These are phyloP conservation scores for Aphidoletes aphidimyza DNA, from an alignment of 2,888 invertebrate species.

Conservation along the genomic window DNA sequence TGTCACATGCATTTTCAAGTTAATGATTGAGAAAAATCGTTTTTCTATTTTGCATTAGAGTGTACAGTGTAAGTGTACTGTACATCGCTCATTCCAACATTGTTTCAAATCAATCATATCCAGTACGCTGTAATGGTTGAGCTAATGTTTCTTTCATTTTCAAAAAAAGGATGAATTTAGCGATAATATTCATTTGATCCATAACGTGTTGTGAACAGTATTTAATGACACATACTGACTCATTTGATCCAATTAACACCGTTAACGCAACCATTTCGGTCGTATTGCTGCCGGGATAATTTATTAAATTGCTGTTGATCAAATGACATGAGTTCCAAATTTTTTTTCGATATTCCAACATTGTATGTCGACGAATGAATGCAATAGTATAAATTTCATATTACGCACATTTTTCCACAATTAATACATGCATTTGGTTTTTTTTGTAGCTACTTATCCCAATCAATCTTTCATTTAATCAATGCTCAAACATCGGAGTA, in stretches of 20 bases:
- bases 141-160: neutral
- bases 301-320: constrained; percentile 36
- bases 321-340: neutral
- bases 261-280: neutral
- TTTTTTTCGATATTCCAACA: neutral
- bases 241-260: constrained; percentile 30
- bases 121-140: neutral
- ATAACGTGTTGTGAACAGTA: neutral
- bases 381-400: neutral
- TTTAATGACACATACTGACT: constrained; percentile 1
- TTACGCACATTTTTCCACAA: neutral
- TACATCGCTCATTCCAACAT: neutral
- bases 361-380: no score
- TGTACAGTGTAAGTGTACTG: no score
- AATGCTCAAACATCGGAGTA: neutral
- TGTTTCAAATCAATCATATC: neutral
- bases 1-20: no score
- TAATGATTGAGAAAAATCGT: neutral
- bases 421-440: neutral
- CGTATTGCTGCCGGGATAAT: neutral
- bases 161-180: neutral
- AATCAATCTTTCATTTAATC: neutral
- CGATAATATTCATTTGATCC: neutral
- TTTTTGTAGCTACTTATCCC: neutral
- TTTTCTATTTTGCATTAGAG: neutral